Base-by-base conservation (phyloP, 2,113 vertebrate genomes). In the Fregetta grallaria region DNA sequence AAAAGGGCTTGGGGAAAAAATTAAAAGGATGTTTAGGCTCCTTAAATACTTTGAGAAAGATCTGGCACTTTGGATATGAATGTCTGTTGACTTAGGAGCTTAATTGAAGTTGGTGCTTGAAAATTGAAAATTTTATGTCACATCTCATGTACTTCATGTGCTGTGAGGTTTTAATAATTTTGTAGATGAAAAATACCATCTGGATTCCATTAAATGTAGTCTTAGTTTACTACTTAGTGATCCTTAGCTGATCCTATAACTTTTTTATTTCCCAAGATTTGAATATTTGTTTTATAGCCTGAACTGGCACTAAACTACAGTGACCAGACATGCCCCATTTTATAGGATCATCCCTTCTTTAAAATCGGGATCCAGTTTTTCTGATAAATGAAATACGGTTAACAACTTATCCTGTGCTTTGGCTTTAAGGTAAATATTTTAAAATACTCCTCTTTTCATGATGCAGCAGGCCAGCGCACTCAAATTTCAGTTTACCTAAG, bases 231-330 rank as follows among this genome's bases (percentile, higher is more conserved):
- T 74, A 7, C 42, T 38, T 36, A 38, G 59, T 63, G 81, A 85
- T 89, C 84, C 42, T 84, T 50, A 85, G 83, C 80, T 87, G 84
- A 89, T 94, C 73, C 77, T 84, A 3, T 52, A 86, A 84, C 25
- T 84, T 74, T 40, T 85, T 77, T 74, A 86, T 88, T 94, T 93
- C 88, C 70, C 87, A 89, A 42, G 59, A 71, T 84, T 75, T 74
- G 45, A 78, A 13, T 85, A 47, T 91, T 91, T 67, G 6, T 53
- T 87, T 87, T 67, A 84, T 67, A 49, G 40, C 58, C 52, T 76
- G n/a, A 70, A n/a, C 27, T 74, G 42, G 25, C 30, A 29, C 59
- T 68, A 4, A 94, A 76, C 22, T 67, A 14, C 36, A 58, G 23
- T 44, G 82, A 78, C 27, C 38, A 62, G 83, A 44, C 63, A 47